Evolutionary conservation across 2,113 vertebrate genomes (phyloP).

Genomic region (Salminus brasiliensis): DNA sequence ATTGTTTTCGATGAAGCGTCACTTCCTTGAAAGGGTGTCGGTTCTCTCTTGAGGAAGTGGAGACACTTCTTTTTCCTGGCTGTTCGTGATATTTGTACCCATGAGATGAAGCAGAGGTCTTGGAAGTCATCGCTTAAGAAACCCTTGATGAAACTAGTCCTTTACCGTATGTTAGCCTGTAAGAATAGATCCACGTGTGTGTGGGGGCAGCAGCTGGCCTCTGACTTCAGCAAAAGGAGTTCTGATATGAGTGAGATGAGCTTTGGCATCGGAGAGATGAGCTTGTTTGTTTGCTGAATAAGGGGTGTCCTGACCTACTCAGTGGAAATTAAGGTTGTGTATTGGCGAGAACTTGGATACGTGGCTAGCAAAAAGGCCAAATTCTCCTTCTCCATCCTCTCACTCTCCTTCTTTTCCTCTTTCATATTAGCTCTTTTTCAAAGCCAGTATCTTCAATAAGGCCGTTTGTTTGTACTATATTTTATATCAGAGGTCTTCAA

Average conservation of each 20-base stretch:
- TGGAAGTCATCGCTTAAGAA: conserved; percentile 18
- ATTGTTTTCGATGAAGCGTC: not conserved
- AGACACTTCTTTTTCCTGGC: conserved; percentile 29
- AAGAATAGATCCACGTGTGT: conserved; percentile 38
- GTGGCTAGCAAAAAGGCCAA: not conserved
- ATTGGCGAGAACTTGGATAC: not conserved
- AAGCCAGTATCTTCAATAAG: not conserved
- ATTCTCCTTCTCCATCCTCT: not conserved
- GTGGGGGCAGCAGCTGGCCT: conserved; percentile 10
- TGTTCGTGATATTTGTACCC: conserved; percentile 41
- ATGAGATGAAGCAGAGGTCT: conserved; percentile 22
- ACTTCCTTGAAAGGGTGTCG: not conserved
- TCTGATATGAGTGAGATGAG: conserved; percentile 1
- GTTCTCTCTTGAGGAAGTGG: not conserved
- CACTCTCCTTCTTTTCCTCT: not conserved
- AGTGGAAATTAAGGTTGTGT: conserved; percentile 35
- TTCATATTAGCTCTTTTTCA: not conserved
- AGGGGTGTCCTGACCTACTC: not conserved
- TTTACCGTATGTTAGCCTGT: conserved; percentile 28
- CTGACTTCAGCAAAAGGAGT: not conserved
- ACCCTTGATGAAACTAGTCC: not conserved
- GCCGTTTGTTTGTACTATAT: no score
- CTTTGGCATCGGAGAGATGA: conserved; percentile 13
- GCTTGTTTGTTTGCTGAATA: conserved; percentile 34
- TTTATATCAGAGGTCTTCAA: no score